Conservation (phyloP, 2,888 invertebrate species). For the Heliconius ethilla region DNA sequence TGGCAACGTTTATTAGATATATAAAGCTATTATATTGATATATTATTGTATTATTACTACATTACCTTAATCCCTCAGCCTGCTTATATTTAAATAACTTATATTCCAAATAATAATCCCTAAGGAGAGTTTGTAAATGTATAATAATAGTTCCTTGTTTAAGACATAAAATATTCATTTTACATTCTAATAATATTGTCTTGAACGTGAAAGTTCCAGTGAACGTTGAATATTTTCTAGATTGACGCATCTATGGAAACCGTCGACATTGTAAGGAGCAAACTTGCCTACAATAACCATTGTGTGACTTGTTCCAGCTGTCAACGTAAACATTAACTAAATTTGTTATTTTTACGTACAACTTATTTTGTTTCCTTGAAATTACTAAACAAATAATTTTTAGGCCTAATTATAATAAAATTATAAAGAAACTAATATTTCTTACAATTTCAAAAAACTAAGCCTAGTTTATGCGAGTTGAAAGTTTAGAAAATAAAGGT, state of each 20-base stretch:
- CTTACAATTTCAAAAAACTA: not conserved
- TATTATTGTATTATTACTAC: not conserved
- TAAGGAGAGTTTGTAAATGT: not conserved
- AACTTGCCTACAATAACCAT: slow-evolving; percentile 18
- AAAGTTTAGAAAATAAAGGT: not conserved
- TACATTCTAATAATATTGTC: slow-evolving; percentile 13
- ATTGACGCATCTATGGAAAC: slow-evolving; percentile 17
- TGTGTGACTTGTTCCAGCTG: slow-evolving; percentile 3
- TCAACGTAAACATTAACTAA: not conserved
- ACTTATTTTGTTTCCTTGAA: not conserved
- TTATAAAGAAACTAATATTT: not conserved
- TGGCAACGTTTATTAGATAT: too few species aligned
- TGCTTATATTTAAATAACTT: not conserved
- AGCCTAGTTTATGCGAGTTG: not conserved
- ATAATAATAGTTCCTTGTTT: not conserved
- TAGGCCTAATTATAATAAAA: not conserved
- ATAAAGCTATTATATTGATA: too few species aligned
- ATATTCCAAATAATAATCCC: not conserved
- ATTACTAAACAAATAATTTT: not conserved
- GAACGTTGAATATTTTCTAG: slow-evolving; percentile 3
- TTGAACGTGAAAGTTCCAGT: not conserved
- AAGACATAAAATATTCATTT: not conserved
- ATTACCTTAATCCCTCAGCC: not conserved
- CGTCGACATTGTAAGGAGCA: slow-evolving; percentile 4
- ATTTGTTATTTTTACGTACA: not conserved